phyloP scores from a whole-genome alignment of 2,113 vertebrate genomes.

The Myrmophylax atrothorax region DNA sequence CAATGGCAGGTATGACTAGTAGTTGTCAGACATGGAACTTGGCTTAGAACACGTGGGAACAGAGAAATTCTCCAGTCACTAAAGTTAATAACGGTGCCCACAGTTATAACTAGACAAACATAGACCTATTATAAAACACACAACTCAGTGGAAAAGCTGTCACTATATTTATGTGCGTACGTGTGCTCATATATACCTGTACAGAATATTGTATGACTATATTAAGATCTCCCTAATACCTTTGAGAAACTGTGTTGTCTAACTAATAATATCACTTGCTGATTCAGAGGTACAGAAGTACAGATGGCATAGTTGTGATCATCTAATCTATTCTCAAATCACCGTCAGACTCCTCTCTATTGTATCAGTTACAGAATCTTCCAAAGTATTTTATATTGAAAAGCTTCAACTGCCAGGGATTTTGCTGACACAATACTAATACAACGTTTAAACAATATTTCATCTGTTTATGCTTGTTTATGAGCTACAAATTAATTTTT shows the following conservation, averaged over 20 bases:
- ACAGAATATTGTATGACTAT: neutral
- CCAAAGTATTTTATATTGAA: neutral
- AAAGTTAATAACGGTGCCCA: neutral
- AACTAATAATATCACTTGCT: neutral
- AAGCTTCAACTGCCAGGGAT: neutral
- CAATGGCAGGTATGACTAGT: conserved; percentile 37
- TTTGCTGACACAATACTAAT: neutral
- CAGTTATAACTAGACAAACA: neutral
- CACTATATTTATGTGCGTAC: neutral
- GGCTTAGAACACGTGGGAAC: conserved; percentile 18
- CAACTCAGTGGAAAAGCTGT: neutral
- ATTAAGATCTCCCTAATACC: neutral
- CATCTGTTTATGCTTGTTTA: neutral
- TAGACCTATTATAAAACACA: neutral
- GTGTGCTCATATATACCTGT: neutral
- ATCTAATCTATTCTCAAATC: neutral
- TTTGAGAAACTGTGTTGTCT: neutral
- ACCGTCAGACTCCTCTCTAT: neutral
- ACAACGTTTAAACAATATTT: neutral
- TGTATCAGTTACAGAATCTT: neutral
- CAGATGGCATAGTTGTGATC: neutral
- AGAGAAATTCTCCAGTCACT: neutral
- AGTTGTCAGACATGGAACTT: conserved; percentile 24
- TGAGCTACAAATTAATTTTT: neutral
- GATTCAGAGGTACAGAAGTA: neutral